Conservation (phyloP, 2,113 vertebrate genomes). For the Madoqua kirkii region DNA sequence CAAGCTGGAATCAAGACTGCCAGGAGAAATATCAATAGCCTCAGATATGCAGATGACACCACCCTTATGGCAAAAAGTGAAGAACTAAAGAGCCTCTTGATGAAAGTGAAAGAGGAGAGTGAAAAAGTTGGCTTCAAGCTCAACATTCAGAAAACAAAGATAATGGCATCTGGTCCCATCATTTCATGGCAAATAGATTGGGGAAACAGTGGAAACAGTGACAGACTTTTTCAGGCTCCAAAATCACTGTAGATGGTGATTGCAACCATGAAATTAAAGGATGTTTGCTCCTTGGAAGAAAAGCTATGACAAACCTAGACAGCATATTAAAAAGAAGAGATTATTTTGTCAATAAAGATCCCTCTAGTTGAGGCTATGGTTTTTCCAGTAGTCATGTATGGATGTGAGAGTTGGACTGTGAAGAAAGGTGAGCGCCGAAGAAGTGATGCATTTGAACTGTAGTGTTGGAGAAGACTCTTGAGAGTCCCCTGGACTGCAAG, state of each 20-base stretch:
- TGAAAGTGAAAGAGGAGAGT: neutral
- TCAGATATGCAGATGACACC: neutral
- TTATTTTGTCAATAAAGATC: neutral
- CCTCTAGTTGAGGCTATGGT: neutral
- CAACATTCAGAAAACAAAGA: neutral
- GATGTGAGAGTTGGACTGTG: neutral
- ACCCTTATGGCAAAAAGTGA: neutral
- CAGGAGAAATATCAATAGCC: neutral
- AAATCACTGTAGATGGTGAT: neutral
- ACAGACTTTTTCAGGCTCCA: neutral
- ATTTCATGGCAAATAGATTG: neutral
- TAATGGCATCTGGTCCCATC: neutral
- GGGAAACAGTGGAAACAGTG: neutral
- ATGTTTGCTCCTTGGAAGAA: fast-evolving
- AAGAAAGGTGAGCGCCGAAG: neutral
- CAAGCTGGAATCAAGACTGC: neutral
- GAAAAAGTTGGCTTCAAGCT: neutral
- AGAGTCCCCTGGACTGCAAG: neutral
- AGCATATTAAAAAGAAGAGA: neutral
- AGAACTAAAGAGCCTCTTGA: neutral
- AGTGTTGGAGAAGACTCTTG: neutral
- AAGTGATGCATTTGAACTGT: neutral
- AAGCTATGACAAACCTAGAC: neutral
- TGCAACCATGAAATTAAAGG: neutral
- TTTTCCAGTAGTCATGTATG: neutral